phyloP scores from a whole-genome alignment of 2,797 vertebrate species.

The Lateolabrax maculatus region DNA sequence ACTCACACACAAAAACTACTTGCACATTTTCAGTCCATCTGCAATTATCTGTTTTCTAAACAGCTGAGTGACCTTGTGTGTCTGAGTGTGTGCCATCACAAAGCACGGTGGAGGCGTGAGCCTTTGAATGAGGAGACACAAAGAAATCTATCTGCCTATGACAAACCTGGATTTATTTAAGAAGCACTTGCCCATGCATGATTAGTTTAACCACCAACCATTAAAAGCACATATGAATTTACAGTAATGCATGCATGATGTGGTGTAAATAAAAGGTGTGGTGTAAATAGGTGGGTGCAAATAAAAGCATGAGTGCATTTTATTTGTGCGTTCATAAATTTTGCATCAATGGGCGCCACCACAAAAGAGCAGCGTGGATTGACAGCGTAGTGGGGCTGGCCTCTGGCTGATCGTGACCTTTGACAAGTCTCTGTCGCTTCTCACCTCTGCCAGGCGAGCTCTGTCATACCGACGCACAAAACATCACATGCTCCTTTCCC shows the following conservation, averaged over 20 bases:
- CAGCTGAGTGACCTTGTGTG: slow-evolving; percentile 22
- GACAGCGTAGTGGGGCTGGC: slow-evolving; percentile 71
- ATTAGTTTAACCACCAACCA: slow-evolving; percentile 4
- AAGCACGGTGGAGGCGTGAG: slow-evolving; percentile 11
- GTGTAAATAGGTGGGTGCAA: slow-evolving; percentile 16
- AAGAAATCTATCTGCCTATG: neutral
- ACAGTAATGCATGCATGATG: slow-evolving; percentile 6
- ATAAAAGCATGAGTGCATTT: slow-evolving; percentile 46
- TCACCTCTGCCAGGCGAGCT: slow-evolving; percentile 79
- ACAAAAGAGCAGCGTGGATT: slow-evolving; percentile 74
- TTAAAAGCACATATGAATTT: neutral
- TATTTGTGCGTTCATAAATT: slow-evolving; percentile 42
- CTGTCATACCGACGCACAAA: slow-evolving; percentile 67
- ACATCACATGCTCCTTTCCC: slow-evolving; percentile 51
- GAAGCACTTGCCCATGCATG: neutral
- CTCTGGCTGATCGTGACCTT: slow-evolving; percentile 83
- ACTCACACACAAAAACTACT: slow-evolving; percentile 19
- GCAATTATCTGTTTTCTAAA: slow-evolving; percentile 24
- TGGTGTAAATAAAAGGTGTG: slow-evolving; percentile 17
- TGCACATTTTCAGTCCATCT: slow-evolving; percentile 24
- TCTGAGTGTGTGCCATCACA: slow-evolving; percentile 4
- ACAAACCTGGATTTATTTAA: neutral
- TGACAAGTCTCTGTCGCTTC: slow-evolving; percentile 81
- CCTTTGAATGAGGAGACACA: slow-evolving; percentile 23
- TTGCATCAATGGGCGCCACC: slow-evolving; percentile 61